phyloP scores from a whole-genome alignment of 64 coral and sea anemone genomes.

The Dendrophyllia cribrosa region DNA sequence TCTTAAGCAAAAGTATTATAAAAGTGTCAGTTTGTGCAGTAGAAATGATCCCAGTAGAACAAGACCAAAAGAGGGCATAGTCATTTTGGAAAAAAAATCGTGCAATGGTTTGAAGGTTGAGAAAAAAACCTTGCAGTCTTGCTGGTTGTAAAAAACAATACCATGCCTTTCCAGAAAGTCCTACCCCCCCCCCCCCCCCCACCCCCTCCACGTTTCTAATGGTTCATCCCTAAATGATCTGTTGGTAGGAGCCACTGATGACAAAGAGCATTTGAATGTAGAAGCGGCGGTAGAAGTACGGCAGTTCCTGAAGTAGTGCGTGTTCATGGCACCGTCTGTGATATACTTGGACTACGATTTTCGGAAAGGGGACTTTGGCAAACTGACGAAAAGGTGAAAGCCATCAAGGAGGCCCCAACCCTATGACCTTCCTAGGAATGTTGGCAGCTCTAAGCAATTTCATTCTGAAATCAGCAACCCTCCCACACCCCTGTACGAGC shows the following conservation, averaged over 20 bases:
- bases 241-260: not conserved
- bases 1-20: too few species aligned
- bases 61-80: too few species aligned
- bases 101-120: too few species aligned
- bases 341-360: constrained; percentile 15
- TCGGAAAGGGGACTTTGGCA: constrained; percentile 6
- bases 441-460: constrained; percentile 39
- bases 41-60: too few species aligned
- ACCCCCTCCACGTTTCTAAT: too few species aligned
- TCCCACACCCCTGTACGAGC: constrained; percentile 28
- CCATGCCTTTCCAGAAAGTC: too few species aligned
- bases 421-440: constrained; percentile 12
- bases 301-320: constrained; percentile 44
- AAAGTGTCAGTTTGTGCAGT: too few species aligned
- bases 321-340: not conserved
- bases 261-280: constrained; percentile 45
- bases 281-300: constrained; percentile 23
- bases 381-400: constrained; percentile 36
- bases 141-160: too few species aligned
- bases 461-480: constrained; percentile 48
- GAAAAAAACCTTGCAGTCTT: too few species aligned
- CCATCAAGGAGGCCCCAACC: constrained; percentile 1
- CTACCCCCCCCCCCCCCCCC: too few species aligned
- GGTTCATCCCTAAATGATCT: too few species aligned
- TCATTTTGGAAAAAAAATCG: too few species aligned